Conservation (phyloP, 2,888 invertebrate species). For the Drosophila sordidula region DNA sequence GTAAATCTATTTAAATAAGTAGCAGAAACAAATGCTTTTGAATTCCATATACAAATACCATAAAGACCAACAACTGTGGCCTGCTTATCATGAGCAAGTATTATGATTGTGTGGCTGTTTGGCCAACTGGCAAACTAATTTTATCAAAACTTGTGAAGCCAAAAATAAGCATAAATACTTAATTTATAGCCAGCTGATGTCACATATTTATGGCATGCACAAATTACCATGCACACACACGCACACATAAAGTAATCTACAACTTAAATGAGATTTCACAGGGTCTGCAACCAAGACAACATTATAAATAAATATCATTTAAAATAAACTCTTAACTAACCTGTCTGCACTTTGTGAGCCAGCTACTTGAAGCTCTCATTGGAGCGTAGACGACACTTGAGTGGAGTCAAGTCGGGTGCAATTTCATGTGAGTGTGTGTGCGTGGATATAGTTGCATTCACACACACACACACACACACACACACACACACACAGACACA, state of each 20-base stretch:
- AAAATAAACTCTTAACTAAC: constrained; percentile 78
- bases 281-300: constrained; percentile 50
- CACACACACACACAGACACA: constrained; percentile 5
- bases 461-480: constrained; percentile 2
- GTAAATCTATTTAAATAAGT: neutral
- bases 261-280: constrained; percentile 74
- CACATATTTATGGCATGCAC: constrained; percentile 36
- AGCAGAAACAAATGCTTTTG: neutral
- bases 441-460: neutral
- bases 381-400: constrained; percentile 47
- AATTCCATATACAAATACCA: neutral
- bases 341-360: constrained; percentile 73
- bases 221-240: constrained; percentile 20
- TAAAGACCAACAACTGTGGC: constrained; percentile 12
- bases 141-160: constrained; percentile 43
- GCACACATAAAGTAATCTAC: constrained; percentile 65
- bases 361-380: constrained; percentile 47
- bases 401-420: constrained; percentile 69
- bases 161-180: constrained; percentile 30
- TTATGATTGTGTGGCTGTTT: constrained; percentile 26
- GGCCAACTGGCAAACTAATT: constrained; percentile 46
- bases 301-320: constrained; percentile 79
- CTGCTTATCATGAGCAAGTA: constrained; percentile 28
- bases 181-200: constrained; percentile 33
- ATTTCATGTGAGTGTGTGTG: constrained; percentile 31